These are phyloP conservation scores for Sciurus niger DNA, from an alignment of 2,113 vertebrate genomes.

Conservation along the genomic window DNA sequence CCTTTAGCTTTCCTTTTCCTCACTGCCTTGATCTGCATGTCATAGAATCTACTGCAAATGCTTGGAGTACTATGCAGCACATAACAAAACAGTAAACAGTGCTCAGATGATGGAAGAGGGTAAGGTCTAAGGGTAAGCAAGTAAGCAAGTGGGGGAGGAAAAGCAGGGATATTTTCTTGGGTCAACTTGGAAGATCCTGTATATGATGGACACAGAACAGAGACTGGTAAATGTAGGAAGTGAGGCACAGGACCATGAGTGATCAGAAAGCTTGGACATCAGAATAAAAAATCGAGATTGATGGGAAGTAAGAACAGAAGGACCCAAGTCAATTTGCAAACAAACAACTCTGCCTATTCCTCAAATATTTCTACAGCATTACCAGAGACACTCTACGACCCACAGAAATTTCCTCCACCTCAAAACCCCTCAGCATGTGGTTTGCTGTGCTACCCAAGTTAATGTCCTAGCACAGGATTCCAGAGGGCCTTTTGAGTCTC, in stretches of 20 bases:
- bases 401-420: not conserved
- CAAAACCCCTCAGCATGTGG: not conserved
- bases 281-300: accelerated
- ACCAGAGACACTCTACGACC: not conserved
- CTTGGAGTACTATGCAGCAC: accelerated
- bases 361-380: not conserved
- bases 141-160: not conserved
- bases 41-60: accelerated
- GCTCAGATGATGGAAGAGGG: accelerated
- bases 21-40: not conserved
- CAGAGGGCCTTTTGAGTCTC: not conserved
- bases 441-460: not conserved
- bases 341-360: not conserved
- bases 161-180: not conserved
- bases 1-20: not conserved
- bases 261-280: not conserved
- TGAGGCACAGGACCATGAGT: not conserved
- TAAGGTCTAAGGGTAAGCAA: not conserved
- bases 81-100: too few species aligned
- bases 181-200: accelerated
- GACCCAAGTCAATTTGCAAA: not conserved
- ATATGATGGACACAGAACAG: accelerated
- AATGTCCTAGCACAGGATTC: not conserved
- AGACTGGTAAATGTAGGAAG: not conserved
- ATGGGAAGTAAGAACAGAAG: not conserved